Evolutionary conservation across 2,888 invertebrate genomes (phyloP), one percentile per base, ranked within the genome.

Genomic region (Himalopsyche anomala): DNA sequence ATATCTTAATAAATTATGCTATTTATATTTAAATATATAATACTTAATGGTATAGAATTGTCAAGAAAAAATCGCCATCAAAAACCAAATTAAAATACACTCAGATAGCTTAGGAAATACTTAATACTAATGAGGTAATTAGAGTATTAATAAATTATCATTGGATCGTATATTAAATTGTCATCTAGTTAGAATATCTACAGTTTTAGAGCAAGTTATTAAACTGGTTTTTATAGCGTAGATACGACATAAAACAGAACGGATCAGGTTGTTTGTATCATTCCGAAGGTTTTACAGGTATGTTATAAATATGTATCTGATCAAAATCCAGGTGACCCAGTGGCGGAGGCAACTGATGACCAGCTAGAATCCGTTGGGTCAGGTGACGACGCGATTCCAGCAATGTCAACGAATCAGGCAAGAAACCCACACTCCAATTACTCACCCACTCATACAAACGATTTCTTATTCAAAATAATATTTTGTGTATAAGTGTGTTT

Each of bases 291-390:
- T 62, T 74, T 38, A 12, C 15, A 12, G 15, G 36, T 4, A 2
- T 74, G 36, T 38, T 74, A 28, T 19, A 62, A 62, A 62, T n/a
- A 36, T 11, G 36, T 28, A 69, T 74, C 74, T 38, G 40, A 40
- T 54, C n/a, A 55, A 82, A 40, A 38, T 56, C 40, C 82, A 62
- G 83, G 45, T 38, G 84, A 36, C 19, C 85, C 86, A 74, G 87
- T 81, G 15, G 84, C 45, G 19, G 86, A 86, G 56, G 45, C 83
- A n/a, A 45, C 91, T 5, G 91, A 92, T 38, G 74, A 84, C 40
- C 55, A 80, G 42, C 19, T 51, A 28, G 84, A 83, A 38, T 36
- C 84, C 38, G 94, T 94, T 89, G 95, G 95, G 0, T 95, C 95
- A 0, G 95, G 95, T 0, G 92, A 91, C 0, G 93, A 92, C 0